Conservation (phyloP, 2,797 vertebrate species). For the Leontopithecus rosalia region DNA sequence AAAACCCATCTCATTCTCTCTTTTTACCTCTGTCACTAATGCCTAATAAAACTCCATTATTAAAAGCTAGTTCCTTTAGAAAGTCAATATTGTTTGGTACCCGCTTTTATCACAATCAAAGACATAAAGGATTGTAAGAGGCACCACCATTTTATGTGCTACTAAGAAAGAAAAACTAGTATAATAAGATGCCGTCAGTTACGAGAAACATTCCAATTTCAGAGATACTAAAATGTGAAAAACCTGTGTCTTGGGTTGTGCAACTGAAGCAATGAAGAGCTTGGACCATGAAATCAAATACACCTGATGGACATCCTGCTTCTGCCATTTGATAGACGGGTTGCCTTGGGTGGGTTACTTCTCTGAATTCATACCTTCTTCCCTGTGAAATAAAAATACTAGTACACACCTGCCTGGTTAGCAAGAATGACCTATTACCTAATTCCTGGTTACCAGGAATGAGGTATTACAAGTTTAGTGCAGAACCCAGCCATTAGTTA, state of each 20-base stretch:
- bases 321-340: not conserved
- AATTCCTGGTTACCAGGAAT: not conserved
- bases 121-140: not conserved
- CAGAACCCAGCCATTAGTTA: not conserved
- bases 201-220: not conserved
- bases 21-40: not conserved
- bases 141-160: not conserved
- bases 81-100: not conserved
- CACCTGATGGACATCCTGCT: not conserved
- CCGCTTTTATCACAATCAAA: conserved; percentile 38
- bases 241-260: not conserved
- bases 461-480: not conserved
- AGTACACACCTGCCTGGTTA: not conserved
- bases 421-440: not conserved
- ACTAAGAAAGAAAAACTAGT: not conserved
- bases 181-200: not conserved
- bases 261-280: not conserved
- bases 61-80: not conserved
- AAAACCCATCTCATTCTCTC: not conserved
- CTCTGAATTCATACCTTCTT: not conserved
- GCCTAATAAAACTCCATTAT: conserved; percentile 28
- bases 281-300: conserved; percentile 29
- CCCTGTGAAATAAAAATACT: conserved; percentile 7
- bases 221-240: not conserved
- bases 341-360: not conserved